A percentile compares a stretch with the other conserved stretches of the same genome.
Conservation (phyloP, 1,140 invertebrate species). For the Cydia amplana region DNA sequence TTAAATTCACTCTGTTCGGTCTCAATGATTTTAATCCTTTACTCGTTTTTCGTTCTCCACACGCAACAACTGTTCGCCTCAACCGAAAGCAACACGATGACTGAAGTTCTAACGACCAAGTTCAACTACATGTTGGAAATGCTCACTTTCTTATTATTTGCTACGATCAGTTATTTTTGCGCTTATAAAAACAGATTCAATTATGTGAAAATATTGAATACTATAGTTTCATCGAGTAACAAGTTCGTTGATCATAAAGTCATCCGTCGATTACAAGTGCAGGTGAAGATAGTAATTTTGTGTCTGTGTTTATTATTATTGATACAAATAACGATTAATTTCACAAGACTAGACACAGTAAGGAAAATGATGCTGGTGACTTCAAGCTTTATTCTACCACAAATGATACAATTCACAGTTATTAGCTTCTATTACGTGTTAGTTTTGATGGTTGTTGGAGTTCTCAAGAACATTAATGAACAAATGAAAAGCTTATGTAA, state of each 20-base stretch:
- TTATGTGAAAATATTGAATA: constrained; percentile 58
- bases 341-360: constrained; percentile 43
- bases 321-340: constrained; percentile 51
- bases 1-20: constrained; percentile 55
- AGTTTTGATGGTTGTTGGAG: constrained; percentile 48
- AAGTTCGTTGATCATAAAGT: constrained; percentile 41
- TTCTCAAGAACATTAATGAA: constrained; percentile 51
- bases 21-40: constrained; percentile 42
- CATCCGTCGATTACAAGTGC: constrained; percentile 41
- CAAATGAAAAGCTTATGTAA: constrained; percentile 42
- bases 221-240: constrained; percentile 42
- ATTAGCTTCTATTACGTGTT: constrained; percentile 54
- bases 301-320: constrained; percentile 39
- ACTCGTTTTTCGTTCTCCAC: constrained; percentile 49
- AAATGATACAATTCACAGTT: constrained; percentile 55
- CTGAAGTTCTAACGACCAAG: constrained; percentile 51
- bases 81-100: constrained; percentile 47
- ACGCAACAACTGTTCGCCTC: constrained; percentile 46
- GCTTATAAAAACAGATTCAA: constrained; percentile 51
- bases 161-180: constrained; percentile 46
- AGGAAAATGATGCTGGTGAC: constrained; percentile 59
- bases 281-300: constrained; percentile 41
- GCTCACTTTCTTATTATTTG: constrained; percentile 43
- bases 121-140: constrained; percentile 63
- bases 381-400: constrained; percentile 55